A percentile compares a stretch with the other conserved stretches of the same genome.
Evolutionary conservation across 2,888 invertebrate genomes (phyloP).

Genomic region (Drosophila acutilabella): DNA sequence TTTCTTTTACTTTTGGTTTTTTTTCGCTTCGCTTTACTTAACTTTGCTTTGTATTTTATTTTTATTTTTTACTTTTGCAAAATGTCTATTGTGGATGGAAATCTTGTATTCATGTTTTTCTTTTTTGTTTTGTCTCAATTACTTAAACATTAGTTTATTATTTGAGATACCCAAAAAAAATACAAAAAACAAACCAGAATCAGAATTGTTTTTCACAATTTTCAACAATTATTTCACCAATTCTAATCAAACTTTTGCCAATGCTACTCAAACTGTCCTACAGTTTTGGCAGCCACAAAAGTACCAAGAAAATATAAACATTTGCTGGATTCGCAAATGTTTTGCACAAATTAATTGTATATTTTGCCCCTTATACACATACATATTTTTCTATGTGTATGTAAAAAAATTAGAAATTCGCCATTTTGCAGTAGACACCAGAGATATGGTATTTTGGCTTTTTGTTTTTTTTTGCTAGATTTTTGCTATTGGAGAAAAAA

Average conservation of each 20-base stretch:
- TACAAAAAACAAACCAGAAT: no score
- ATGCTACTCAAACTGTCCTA: conserved; percentile 10
- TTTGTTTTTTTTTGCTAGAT: neutral
- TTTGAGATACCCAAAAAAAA: conserved; percentile 20
- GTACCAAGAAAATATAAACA: neutral
- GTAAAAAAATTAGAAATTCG: conserved; percentile 3
- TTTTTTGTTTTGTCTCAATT: neutral
- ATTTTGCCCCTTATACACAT: conserved; percentile 5
- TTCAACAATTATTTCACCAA: conserved; percentile 21
- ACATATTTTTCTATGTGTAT: conserved; percentile 1
- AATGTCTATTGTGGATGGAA: conserved; percentile 37
- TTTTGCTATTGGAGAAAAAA: conserved; percentile 11
- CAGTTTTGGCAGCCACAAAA: conserved; percentile 11
- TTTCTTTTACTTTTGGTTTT: neutral
- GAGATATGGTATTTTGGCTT: neutral
- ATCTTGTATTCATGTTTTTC: conserved; percentile 14
- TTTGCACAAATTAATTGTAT: no score
- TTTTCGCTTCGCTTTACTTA: neutral
- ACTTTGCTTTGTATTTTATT: conserved; percentile 3
- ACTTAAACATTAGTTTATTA: conserved; percentile 11
- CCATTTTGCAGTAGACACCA: conserved; percentile 4
- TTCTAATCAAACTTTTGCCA: conserved; percentile 11
- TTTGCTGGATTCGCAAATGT: conserved; percentile 1
- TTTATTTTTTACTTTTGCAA: conserved; percentile 6
- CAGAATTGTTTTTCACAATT: no score